phyloP scores from a whole-genome alignment of 2,888 invertebrate genomes.

The Heterodera filipjevi region DNA sequence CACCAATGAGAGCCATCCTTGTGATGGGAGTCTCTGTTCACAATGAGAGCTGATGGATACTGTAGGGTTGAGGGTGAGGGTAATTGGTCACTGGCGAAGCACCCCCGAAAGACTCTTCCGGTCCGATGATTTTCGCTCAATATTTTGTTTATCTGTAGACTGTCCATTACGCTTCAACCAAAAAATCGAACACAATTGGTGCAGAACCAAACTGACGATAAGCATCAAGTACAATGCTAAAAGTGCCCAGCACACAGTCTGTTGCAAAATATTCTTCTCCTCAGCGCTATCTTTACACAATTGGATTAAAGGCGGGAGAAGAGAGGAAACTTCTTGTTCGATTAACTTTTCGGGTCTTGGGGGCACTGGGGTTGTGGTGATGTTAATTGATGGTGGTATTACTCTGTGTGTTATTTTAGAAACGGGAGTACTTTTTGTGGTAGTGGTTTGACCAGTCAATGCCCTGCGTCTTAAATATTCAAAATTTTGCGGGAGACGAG shows the following conservation, averaged over 20 bases:
- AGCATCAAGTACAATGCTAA: not conserved
- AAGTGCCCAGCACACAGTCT: not conserved
- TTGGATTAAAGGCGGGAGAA: not conserved
- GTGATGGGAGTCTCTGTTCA: conserved; percentile 13
- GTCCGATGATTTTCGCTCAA: conserved; percentile 3
- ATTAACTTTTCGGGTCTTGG: not conserved
- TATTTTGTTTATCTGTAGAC: not conserved
- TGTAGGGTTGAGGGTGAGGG: not conserved
- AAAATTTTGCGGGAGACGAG: too few species aligned
- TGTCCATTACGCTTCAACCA: conserved; percentile 1
- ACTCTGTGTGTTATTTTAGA: too few species aligned
- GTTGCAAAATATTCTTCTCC: not conserved
- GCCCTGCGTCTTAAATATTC: too few species aligned
- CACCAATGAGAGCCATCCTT: conserved; percentile 20
- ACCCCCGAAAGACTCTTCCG: conserved; percentile 13
- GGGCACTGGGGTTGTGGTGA: not conserved
- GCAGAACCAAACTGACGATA: not conserved
- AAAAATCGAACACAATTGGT: conserved; percentile 11
- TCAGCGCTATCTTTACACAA: not conserved
- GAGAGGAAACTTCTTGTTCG: not conserved
- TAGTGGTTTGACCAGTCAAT: too few species aligned
- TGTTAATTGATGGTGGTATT: not conserved
- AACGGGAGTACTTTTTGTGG: too few species aligned
- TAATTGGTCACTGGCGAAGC: conserved; percentile 19
- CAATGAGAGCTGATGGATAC: conserved; percentile 20